These are phyloP conservation scores for Papilio machaon DNA, from an alignment of 1,140 invertebrate genomes.

Conservation along the genomic window DNA sequence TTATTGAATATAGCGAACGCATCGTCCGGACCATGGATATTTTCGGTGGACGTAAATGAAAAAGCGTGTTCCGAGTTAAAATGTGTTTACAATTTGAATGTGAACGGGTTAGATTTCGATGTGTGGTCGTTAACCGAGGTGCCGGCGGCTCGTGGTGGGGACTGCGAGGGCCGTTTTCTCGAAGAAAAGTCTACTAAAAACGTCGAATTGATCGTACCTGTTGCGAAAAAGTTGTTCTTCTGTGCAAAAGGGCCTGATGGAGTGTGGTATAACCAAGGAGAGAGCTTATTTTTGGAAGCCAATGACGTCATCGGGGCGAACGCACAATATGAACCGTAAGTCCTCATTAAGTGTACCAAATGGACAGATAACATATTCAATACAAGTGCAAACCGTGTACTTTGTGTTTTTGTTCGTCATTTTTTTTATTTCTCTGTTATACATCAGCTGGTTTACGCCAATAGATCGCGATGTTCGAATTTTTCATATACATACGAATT, in stretches of 20 bases:
- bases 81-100: constrained; percentile 68
- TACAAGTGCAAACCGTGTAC: not conserved
- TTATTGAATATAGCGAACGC: constrained; percentile 61
- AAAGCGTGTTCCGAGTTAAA: constrained; percentile 53
- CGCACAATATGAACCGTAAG: constrained; percentile 47
- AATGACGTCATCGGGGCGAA: constrained; percentile 63
- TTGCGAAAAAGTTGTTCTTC: constrained; percentile 58
- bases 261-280: constrained; percentile 62
- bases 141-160: constrained; percentile 45
- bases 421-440: not conserved
- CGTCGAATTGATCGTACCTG: constrained; percentile 46
- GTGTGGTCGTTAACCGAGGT: constrained; percentile 66
- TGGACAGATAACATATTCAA: constrained; percentile 34
- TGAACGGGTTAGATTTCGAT: constrained; percentile 55
- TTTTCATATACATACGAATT: not conserved
- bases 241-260: constrained; percentile 60
- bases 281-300: constrained; percentile 59
- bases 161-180: constrained; percentile 45
- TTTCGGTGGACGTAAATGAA: constrained; percentile 56
- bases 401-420: not conserved
- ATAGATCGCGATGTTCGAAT: not conserved
- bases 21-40: constrained; percentile 65
- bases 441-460: not conserved
- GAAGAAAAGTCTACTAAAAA: constrained; percentile 39
- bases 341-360: constrained; percentile 39